Conservation (phyloP, 2,888 invertebrate genomes). For the Dichetophora obliterata region DNA sequence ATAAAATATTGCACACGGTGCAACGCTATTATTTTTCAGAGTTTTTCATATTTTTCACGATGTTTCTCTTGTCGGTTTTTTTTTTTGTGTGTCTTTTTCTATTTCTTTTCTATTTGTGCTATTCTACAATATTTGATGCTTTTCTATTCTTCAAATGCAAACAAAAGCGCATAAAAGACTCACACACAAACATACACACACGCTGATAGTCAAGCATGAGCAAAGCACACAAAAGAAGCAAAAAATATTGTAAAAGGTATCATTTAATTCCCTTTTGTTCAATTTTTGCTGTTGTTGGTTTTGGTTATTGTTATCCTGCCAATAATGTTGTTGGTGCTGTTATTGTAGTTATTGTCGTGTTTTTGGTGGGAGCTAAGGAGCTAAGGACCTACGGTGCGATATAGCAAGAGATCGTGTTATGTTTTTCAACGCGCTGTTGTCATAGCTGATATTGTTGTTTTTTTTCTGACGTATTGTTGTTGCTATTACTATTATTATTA, state of each 20-base stretch:
- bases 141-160: slow-evolving; percentile 12
- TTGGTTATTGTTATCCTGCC: slow-evolving; percentile 16
- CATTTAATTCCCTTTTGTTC: slow-evolving; percentile 30
- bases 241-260: slow-evolving; percentile 31
- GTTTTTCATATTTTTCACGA: not conserved
- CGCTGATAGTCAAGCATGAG: not conserved
- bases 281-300: slow-evolving; percentile 9
- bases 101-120: not conserved
- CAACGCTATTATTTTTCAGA: slow-evolving; percentile 4
- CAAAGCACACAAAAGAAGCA: not conserved
- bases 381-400: slow-evolving; percentile 16
- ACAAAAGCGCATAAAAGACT: slow-evolving; percentile 1
- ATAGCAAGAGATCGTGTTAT: slow-evolving; percentile 7
- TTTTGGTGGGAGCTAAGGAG: not conserved
- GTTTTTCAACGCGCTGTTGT: slow-evolving; percentile 18
- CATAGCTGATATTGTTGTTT: slow-evolving; percentile 20
- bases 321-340: not conserved
- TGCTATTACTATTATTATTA: no score
- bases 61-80: not conserved
- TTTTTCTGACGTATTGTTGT: slow-evolving; percentile 21
- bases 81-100: not conserved
- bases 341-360: not conserved
- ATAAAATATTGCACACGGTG: not conserved
- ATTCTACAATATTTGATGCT: not conserved
- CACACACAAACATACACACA: not conserved